Evolutionary conservation across 2,888 invertebrate genomes (phyloP).

Genomic region (Subacronicta megacephala): DNA sequence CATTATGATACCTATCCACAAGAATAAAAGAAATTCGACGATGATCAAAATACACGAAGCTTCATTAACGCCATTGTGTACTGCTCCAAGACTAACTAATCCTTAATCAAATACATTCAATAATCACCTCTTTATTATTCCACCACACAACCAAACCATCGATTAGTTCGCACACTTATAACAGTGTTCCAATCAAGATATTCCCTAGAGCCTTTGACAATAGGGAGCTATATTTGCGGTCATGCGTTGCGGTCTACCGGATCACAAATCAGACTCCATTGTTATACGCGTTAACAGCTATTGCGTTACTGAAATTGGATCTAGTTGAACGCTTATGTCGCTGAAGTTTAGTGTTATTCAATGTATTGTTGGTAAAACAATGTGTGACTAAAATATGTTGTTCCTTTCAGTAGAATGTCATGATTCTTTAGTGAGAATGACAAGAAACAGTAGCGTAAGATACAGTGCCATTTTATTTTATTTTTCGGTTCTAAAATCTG

Average conservation of each 20-base stretch:
- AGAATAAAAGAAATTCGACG: too few species aligned
- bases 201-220: conserved; percentile 48
- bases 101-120: not conserved
- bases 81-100: not conserved
- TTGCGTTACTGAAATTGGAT: conserved; percentile 55
- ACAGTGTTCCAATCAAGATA: conserved; percentile 60
- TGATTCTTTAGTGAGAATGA: not conserved
- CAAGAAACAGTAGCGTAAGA: too few species aligned
- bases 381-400: conserved; percentile 15
- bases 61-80: not conserved
- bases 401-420: conserved; percentile 6
- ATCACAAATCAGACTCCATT: conserved; percentile 62
- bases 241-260: conserved; percentile 47
- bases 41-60: too few species aligned
- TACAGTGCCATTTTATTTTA: too few species aligned
- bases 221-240: conserved; percentile 58
- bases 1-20: too few species aligned
- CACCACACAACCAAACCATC: conserved; percentile 28
- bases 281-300: conserved; percentile 55
- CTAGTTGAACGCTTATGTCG: conserved; percentile 53
- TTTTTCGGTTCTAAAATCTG: too few species aligned
- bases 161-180: conserved; percentile 43
- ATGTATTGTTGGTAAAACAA: conserved; percentile 44
- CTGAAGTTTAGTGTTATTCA: conserved; percentile 51
- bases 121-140: conserved; percentile 16